Base-by-base conservation (phyloP, 1,140 invertebrate species). In the Drosophila jambulina region DNA sequence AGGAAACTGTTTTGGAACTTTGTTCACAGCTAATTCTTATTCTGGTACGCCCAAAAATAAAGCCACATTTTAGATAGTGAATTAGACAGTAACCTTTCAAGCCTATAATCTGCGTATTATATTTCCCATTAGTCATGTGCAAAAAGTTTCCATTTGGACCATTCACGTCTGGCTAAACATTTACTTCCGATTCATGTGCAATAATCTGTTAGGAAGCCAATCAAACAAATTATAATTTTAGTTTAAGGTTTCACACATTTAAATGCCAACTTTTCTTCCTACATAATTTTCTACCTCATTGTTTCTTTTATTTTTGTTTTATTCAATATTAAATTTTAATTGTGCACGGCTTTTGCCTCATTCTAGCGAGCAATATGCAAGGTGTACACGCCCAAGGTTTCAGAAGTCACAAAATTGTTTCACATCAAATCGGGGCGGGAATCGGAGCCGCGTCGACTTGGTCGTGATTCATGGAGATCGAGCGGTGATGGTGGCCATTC, bases 341-440 rank as follows among this genome's bases (percentile, higher is more conserved):
- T 90, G 78, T 82, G 78, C 86, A 76, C 65, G 58, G 62, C 29
- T 36, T 64, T 45, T 58, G 25, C 53, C 76, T 69, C 65, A 59
- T 90, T 84, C 85, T 84, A 75, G 76, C 78, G 32, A 75, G 63
- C 78, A 69, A 71, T 71, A 71, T 71, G 58, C 70, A 80, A 59
- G 64, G 75, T 49, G 53, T 67, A 74, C 77, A 83, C 60, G 75
- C 72, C 86, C 84, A 88, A 88, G 84, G 84, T 88, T 88, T 75
- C 64, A 78, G 75, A 84, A 88, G 77, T 84, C 85, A 87, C 77
- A 87, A 87, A 84, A 84, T 78, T 80, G 80, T 70, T 51, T 71
- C 36, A 63, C 45, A 54, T 38, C 48, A 5, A 59, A 56, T 56
- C 53, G 53, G 53, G 53, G 53, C 53, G 53, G 53, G 53, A 54